These are phyloP conservation scores for Cepaea nemoralis DNA, from an alignment of 1,140 invertebrate species.

Conservation along the genomic window DNA sequence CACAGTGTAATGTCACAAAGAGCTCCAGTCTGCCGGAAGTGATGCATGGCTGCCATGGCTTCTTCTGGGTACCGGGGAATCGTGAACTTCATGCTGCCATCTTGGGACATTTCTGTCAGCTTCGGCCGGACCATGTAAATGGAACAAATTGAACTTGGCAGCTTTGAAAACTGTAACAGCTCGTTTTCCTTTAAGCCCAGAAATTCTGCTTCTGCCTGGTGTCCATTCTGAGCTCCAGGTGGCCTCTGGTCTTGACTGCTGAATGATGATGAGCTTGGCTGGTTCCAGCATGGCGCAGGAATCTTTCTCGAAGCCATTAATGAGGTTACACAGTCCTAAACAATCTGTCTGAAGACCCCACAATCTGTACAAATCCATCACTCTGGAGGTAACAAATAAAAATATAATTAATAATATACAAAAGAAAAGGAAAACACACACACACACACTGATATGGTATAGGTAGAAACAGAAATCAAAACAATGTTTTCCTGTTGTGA, in stretches of 20 bases:
- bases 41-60: conserved; percentile 87
- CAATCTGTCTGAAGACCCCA: not conserved
- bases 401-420: too few species aligned
- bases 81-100: conserved; percentile 86
- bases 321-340: not conserved
- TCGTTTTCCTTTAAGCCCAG: not conserved
- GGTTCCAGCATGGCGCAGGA: not conserved
- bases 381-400: not conserved
- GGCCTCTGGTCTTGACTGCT: not conserved
- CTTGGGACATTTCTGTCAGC: conserved; percentile 57
- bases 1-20: conserved; percentile 77
- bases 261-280: not conserved
- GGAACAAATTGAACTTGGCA: not conserved
- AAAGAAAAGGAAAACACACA: too few species aligned
- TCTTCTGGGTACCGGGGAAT: conserved; percentile 87
- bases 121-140: conserved; percentile 47
- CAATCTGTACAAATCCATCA: not conserved
- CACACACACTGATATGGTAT: too few species aligned
- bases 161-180: not conserved
- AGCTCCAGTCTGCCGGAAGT: conserved; percentile 89
- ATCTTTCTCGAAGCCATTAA: not conserved
- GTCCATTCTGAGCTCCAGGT: conserved; percentile 3
- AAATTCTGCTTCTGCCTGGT: conserved; percentile 59
- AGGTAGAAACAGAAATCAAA: too few species aligned
- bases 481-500: too few species aligned